Evolutionary conservation across 2,888 invertebrate genomes (phyloP).

Genomic region (Mythimna ferrago): DNA sequence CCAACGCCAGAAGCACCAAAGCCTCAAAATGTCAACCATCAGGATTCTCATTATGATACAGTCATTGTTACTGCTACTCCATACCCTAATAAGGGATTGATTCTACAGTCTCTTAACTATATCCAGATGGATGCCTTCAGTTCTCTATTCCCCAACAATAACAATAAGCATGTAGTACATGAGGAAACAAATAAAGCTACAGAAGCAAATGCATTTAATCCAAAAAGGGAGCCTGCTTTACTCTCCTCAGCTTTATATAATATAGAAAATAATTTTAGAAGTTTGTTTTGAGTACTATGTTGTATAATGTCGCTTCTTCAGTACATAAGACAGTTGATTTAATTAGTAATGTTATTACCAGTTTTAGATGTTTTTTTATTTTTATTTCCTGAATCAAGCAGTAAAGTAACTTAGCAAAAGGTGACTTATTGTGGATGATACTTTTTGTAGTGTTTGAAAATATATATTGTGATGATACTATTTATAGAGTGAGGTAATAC

Average conservation of each 20-base stretch:
- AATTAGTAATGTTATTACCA: constrained; percentile 42
- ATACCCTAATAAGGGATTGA: constrained; percentile 85
- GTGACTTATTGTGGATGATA: constrained; percentile 13
- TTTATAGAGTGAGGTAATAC: constrained; percentile 1
- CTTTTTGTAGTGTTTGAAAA: constrained; percentile 21
- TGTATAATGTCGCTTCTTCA: constrained; percentile 25
- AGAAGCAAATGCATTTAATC: constrained; percentile 67
- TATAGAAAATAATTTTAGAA: constrained; percentile 86
- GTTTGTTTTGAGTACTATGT: constrained; percentile 80
- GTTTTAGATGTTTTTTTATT: constrained; percentile 53
- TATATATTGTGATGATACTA: constrained; percentile 16
- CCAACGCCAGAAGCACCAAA: constrained; percentile 52
- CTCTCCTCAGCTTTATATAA: constrained; percentile 81
- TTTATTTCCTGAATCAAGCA: constrained; percentile 59
- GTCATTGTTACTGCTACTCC: constrained; percentile 74
- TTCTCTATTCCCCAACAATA: constrained; percentile 78
- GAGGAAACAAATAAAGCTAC: constrained; percentile 50
- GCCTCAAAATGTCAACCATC: constrained; percentile 62
- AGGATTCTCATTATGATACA: constrained; percentile 49
- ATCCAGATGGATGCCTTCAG: constrained; percentile 89
- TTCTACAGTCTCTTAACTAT: constrained; percentile 87
- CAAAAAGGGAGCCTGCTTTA: constrained; percentile 78
- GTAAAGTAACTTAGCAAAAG: constrained; percentile 16
- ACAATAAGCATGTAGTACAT: constrained; percentile 59
- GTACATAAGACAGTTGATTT: constrained; percentile 35